Evolutionary conservation across 2,113 vertebrate genomes (phyloP).

Genomic region (Thamnophis sirtalis): DNA sequence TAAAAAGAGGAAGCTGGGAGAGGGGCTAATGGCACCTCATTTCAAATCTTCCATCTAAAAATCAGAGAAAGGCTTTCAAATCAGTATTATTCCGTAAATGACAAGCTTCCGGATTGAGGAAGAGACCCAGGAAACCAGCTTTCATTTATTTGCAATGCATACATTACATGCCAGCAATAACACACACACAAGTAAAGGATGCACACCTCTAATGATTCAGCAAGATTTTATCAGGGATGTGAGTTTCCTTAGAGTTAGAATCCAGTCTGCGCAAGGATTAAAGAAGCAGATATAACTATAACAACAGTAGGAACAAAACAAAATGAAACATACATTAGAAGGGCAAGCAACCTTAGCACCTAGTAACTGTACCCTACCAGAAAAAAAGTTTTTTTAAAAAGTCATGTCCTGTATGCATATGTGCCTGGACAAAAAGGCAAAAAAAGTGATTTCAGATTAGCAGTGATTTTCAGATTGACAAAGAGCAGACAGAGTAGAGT

Average conservation of each 20-base stretch:
- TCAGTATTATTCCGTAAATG: not conserved
- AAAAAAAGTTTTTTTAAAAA: not conserved
- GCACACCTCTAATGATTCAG: not conserved
- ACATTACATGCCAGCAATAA: not conserved
- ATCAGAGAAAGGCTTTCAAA: not conserved
- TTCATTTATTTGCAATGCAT: accelerated
- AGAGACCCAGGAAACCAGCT: not conserved
- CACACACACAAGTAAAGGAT: not conserved
- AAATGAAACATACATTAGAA: not conserved
- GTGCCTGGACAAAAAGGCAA: not conserved
- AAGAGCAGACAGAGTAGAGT: not conserved
- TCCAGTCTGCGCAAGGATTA: not conserved
- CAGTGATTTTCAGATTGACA: not conserved
- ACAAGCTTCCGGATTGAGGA: not conserved
- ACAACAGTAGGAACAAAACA: not conserved
- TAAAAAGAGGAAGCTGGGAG: constrained; percentile 10
- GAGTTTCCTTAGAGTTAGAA: not conserved
- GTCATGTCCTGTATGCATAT: not conserved
- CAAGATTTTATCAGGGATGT: not conserved
- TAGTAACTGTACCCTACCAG: not conserved
- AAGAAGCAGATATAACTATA: not conserved
- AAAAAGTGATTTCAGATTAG: not conserved
- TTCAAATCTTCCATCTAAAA: not conserved
- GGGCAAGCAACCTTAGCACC: not conserved
- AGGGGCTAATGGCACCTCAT: not conserved